Percentiles rank a stretch among this genome's conserved stretches.
phyloP scores from a whole-genome alignment of 2,888 invertebrate genomes.

The Trichopoda pennipes region DNA sequence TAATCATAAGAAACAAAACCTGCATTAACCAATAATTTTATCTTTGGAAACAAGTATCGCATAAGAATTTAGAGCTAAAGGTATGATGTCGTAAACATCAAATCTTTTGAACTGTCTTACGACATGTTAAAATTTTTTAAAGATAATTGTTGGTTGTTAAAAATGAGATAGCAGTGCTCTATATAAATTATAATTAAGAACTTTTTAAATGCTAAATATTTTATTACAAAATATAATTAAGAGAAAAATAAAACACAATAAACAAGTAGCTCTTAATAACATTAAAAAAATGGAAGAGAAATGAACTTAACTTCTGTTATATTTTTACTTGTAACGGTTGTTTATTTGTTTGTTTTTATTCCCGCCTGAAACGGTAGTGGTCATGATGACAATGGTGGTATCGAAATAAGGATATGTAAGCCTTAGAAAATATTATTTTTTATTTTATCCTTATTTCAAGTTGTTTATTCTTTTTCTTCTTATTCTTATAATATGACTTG shows the following conservation, averaged over 20 bases:
- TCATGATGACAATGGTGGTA: background rate
- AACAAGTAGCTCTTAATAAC: constrained; percentile 5
- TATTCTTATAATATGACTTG: constrained; percentile 5
- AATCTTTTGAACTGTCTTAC: too few species aligned
- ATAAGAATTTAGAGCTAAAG: too few species aligned
- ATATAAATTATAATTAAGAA: too few species aligned
- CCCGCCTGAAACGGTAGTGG: background rate
- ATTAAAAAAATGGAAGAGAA: constrained; percentile 4
- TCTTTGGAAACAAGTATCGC: too few species aligned
- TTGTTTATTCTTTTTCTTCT: constrained; percentile 28
- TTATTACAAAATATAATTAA: background rate
- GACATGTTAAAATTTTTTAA: too few species aligned
- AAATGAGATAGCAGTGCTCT: too few species aligned
- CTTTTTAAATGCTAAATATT: too few species aligned
- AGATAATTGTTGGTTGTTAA: too few species aligned
- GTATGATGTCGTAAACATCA: too few species aligned
- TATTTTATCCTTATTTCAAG: constrained; percentile 37
- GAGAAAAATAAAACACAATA: constrained; percentile 10
- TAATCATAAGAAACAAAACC: too few species aligned
- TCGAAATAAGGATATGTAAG: constrained; percentile 8
- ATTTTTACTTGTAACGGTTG: constrained; percentile 28
- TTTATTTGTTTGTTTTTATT: background rate
- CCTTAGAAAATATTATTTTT: constrained; percentile 56
- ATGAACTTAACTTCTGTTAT: constrained; percentile 49
- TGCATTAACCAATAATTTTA: too few species aligned